Conservation (phyloP, 2,888 invertebrate species). For the Sepiola atlantica region DNA sequence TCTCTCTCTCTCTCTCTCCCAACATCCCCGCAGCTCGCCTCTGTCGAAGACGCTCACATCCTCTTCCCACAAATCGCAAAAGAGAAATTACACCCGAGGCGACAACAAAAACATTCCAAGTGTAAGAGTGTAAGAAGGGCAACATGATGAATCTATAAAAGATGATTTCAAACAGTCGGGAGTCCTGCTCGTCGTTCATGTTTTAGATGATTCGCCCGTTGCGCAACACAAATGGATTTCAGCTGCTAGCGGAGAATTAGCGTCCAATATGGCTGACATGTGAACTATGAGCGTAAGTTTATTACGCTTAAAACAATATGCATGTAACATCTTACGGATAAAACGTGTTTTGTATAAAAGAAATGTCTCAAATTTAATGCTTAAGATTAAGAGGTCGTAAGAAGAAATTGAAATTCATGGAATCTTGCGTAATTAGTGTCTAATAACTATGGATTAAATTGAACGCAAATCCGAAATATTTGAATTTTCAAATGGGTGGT, state of each 20-base stretch:
- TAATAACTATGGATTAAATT: too few relatives aligned
- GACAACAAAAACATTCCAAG: conserved; percentile 21
- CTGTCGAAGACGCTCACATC: neutral
- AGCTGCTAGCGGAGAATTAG: neutral
- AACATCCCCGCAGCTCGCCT: neutral
- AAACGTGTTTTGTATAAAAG: too few relatives aligned
- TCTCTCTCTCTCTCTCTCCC: neutral
- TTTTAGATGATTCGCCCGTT: neutral
- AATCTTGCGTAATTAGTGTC: too few relatives aligned
- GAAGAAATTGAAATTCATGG: too few relatives aligned
- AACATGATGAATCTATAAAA: neutral
- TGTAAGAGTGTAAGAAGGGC: neutral
- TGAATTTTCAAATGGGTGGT: too few relatives aligned
- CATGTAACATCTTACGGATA: too few relatives aligned
- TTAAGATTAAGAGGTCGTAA: too few relatives aligned
- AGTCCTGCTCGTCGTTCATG: neutral
- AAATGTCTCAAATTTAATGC: too few relatives aligned
- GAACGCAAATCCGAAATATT: too few relatives aligned
- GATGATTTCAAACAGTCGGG: neutral
- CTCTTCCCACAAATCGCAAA: neutral
- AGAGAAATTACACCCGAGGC: neutral
- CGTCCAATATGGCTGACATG: neutral
- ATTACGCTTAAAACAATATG: too few relatives aligned
- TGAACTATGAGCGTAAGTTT: neutral
- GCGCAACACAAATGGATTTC: neutral